phyloP scores from a whole-genome alignment of 2,888 invertebrate genomes.

The Agapostemon virescens region DNA sequence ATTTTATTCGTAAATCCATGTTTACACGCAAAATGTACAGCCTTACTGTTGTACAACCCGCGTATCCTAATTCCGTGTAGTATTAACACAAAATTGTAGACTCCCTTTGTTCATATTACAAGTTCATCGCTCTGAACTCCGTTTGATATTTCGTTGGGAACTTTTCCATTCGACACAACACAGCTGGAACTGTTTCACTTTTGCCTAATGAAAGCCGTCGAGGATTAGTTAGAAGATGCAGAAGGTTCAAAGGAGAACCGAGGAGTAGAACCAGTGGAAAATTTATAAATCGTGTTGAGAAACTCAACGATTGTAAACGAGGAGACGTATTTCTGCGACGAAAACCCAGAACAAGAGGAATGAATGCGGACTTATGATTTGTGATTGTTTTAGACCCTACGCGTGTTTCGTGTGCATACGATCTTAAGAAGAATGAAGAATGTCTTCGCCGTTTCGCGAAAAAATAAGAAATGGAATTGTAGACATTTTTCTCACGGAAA shows the following conservation, averaged over 20 bases:
- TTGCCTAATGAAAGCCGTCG: not conserved
- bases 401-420: not conserved
- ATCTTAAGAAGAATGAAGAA: no score
- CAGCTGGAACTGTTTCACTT: not conserved
- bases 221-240: conserved; percentile 2
- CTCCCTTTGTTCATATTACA: not conserved
- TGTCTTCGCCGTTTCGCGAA: no score
- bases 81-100: not conserved
- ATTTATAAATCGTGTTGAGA: not conserved
- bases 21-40: not conserved
- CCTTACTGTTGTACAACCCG: not conserved
- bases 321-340: not conserved
- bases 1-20: not conserved
- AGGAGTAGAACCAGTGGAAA: not conserved
- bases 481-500: not conserved
- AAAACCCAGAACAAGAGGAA: not conserved
- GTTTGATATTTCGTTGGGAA: not conserved
- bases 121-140: not conserved
- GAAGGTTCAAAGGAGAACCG: not conserved
- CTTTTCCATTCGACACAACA: not conserved
- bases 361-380: not conserved
- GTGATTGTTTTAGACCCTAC: no score
- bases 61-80: not conserved
- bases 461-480: not conserved
- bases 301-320: not conserved